These are phyloP conservation scores for Diachasmimorpha longicaudata DNA, from an alignment of 1,140 invertebrate species.

Conservation along the genomic window DNA sequence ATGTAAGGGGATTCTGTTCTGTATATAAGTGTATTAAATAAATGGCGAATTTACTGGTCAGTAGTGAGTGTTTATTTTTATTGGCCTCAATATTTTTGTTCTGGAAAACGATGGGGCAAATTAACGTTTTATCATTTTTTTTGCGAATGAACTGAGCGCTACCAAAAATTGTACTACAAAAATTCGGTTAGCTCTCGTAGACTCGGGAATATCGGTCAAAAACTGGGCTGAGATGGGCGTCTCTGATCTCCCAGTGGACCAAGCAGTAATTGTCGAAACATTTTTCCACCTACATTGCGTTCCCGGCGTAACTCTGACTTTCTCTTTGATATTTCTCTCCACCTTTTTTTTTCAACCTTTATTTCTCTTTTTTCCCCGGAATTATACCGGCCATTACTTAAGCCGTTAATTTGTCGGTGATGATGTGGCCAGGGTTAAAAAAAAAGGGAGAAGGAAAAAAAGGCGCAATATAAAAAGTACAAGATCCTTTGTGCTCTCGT, in stretches of 20 bases:
- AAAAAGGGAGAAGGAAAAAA: not conserved
- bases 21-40: not conserved
- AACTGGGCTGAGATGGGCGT: too few species aligned
- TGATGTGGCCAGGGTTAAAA: not conserved
- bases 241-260: conserved; percentile 18
- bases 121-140: too few species aligned
- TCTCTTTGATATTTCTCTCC: not conserved
- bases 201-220: too few species aligned
- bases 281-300: conserved; percentile 36
- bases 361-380: conserved; percentile 12
- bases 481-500: not conserved
- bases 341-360: not conserved
- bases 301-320: not conserved
- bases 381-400: conserved; percentile 16
- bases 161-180: too few species aligned
- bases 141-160: too few species aligned
- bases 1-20: not conserved
- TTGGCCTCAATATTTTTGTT: not conserved
- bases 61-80: not conserved
- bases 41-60: not conserved
- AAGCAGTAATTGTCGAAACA: conserved; percentile 36
- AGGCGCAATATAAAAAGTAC: not conserved
- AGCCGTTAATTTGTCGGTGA: conserved; percentile 18
- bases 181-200: too few species aligned
- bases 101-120: too few species aligned